Conservation (phyloP, 2,113 vertebrate species). For the Lichenostomus cassidix region DNA sequence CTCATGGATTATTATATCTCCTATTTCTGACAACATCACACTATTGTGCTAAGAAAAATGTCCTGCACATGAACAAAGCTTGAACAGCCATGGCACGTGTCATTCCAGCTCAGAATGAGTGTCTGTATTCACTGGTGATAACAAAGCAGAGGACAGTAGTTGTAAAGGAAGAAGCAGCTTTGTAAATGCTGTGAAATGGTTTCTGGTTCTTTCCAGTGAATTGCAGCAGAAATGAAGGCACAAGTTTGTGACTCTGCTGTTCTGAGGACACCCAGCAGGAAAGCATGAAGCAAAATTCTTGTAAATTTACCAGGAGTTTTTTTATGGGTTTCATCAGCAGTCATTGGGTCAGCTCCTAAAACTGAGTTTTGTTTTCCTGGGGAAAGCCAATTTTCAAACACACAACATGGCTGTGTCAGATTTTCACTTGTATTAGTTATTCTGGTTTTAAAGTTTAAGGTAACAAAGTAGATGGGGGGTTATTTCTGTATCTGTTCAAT, state of each 20-base stretch:
- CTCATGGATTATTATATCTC: neutral
- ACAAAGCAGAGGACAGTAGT: neutral
- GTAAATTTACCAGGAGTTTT: neutral
- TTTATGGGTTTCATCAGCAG: neutral
- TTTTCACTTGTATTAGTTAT: neutral
- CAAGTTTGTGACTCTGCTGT: neutral
- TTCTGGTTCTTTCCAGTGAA: neutral
- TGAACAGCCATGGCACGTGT: neutral
- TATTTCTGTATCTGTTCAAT: neutral
- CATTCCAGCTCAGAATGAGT: neutral
- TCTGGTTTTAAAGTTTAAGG: conserved; percentile 20
- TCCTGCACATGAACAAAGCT: neutral
- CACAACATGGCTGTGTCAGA: neutral
- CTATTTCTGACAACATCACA: neutral
- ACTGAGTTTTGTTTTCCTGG: neutral
- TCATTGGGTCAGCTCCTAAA: neutral
- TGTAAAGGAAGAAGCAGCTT: neutral
- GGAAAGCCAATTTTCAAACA: neutral
- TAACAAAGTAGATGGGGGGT: neutral
- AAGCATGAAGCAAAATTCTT: neutral
- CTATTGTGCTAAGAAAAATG: neutral
- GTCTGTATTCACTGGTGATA: neutral
- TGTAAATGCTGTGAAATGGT: neutral
- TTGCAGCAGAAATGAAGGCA: neutral
- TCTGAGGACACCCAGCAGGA: neutral